These are phyloP conservation scores for Catharus minimus DNA, from an alignment of 2,113 vertebrate species.

Conservation along the genomic window DNA sequence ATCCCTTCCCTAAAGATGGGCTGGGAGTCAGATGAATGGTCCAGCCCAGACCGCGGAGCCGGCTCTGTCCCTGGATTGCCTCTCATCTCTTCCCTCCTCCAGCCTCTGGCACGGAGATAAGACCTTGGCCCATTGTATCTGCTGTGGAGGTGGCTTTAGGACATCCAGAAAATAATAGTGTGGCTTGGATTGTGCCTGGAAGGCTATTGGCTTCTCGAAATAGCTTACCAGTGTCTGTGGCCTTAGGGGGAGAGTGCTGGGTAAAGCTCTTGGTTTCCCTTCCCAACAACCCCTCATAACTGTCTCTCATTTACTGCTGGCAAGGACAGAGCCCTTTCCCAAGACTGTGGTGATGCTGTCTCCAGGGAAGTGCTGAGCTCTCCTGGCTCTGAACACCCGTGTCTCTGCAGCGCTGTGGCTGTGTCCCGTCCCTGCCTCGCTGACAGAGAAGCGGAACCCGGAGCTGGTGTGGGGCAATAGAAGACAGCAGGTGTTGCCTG, in stretches of 20 bases:
- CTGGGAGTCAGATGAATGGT: background rate
- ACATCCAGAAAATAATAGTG: background rate
- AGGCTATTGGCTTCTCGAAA: background rate
- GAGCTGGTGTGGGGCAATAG: background rate
- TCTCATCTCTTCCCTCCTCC: background rate
- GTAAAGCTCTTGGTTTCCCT: background rate
- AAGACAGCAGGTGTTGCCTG: conserved; percentile 7
- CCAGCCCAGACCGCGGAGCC: background rate
- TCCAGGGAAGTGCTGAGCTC: background rate
- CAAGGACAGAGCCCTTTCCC: background rate
- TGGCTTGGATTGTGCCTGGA: background rate
- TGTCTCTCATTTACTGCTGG: conserved; percentile 1
- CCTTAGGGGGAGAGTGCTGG: background rate
- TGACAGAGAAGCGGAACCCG: rapidly evolving
- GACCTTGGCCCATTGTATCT: background rate
- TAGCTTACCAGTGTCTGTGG: background rate
- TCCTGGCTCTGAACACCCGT: rapidly evolving
- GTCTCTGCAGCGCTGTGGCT: rapidly evolving
- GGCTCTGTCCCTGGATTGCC: background rate
- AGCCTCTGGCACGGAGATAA: background rate
- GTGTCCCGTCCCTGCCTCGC: rapidly evolving
- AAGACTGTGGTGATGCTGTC: background rate
- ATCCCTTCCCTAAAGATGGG: background rate
- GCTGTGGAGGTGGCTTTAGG: background rate
- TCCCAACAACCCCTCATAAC: background rate